These are phyloP conservation scores for Grammomys dolichurus DNA, from an alignment of 2,113 vertebrate species.

Conservation along the genomic window DNA sequence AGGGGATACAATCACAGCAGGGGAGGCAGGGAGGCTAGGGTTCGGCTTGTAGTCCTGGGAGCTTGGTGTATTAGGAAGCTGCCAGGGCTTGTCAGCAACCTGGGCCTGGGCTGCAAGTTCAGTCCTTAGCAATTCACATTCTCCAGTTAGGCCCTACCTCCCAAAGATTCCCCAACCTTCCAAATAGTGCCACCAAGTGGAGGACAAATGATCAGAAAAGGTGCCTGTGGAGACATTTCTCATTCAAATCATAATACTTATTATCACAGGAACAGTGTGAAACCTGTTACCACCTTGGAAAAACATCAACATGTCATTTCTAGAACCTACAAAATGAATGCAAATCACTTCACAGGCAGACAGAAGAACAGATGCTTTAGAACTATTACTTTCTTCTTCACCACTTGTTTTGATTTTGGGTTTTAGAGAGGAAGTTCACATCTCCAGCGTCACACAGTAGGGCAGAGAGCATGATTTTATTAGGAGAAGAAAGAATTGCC, in stretches of 20 bases:
- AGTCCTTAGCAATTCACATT: background rate
- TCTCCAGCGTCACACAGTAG: background rate
- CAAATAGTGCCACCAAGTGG: background rate
- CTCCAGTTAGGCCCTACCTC: background rate
- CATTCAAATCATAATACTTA: background rate
- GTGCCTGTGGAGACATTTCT: background rate
- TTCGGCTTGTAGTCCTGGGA: background rate
- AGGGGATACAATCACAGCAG: background rate
- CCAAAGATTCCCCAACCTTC: background rate
- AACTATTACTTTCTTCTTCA: background rate
- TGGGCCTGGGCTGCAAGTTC: background rate
- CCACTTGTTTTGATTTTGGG: background rate
- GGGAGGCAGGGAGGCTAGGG: background rate
- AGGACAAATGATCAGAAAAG: background rate
- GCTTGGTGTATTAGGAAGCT: background rate
- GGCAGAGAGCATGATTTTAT: background rate
- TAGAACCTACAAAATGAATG: background rate
- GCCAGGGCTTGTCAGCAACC: background rate
- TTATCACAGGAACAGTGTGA: background rate
- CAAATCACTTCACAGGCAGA: background rate
- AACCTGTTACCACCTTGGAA: background rate
- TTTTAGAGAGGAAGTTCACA: slow-evolving; percentile 2
- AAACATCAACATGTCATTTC: background rate
- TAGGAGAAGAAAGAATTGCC: background rate
- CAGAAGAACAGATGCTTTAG: background rate